phyloP scores from a whole-genome alignment of 2,888 invertebrate genomes.

The Eupithecia abbreviata region DNA sequence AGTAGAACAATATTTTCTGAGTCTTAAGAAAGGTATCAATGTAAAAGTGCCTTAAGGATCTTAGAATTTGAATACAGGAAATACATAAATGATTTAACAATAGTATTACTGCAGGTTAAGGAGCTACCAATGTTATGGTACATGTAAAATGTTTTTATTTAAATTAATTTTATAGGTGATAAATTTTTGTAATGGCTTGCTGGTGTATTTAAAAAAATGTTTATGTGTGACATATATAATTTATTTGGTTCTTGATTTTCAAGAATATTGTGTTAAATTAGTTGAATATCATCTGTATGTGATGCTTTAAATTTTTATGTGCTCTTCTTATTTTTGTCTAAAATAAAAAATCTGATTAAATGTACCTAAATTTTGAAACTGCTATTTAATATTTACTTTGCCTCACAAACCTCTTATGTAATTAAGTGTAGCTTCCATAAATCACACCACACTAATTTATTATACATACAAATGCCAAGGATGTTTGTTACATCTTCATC shows the following conservation, averaged over 20 bases:
- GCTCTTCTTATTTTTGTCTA: constrained; percentile 56
- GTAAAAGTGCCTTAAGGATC: constrained; percentile 53
- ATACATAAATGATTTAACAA: background rate
- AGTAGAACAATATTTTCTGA: constrained; percentile 37
- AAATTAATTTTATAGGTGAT: background rate
- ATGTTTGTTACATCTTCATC: background rate
- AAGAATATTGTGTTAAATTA: constrained; percentile 10
- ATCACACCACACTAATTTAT: background rate
- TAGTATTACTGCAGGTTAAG: constrained; percentile 16
- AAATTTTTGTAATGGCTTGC: background rate
- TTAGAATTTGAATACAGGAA: constrained; percentile 10
- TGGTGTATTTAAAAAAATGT: background rate
- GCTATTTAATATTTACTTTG: constrained; percentile 4
- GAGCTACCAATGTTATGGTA: background rate
- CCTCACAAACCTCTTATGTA: background rate
- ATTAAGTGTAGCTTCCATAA: background rate
- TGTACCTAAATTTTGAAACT: constrained; percentile 27
- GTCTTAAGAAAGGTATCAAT: constrained; percentile 24
- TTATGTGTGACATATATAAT: constrained; percentile 3
- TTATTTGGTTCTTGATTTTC: constrained; percentile 4
- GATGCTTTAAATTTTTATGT: constrained; percentile 56
- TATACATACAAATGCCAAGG: background rate
- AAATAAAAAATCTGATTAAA: constrained; percentile 53
- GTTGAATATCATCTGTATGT: constrained; percentile 46
- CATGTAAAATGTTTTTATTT: background rate